Base-by-base conservation (phyloP, 2,797 vertebrate species). In the Tolypeutes matacus region DNA sequence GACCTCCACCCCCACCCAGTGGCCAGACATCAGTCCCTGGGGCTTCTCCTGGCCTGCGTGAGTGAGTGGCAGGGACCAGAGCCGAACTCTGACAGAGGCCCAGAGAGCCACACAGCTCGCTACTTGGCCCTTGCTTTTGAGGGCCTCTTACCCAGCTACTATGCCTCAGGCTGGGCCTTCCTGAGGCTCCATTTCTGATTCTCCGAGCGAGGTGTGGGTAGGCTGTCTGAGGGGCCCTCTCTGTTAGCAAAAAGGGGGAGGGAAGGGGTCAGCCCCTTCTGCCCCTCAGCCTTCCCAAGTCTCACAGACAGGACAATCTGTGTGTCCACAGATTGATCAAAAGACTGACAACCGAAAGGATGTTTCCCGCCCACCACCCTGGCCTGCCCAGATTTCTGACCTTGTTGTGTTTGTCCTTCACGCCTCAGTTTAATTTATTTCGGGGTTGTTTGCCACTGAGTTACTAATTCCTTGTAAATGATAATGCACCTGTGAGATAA, bases 401-500 rank as follows among this genome's bases (percentile, higher is more conserved):
- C 23, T 36, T 7, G 0, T 39, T 69, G n/a, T 75, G 91, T 70
- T 72, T 91, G 36, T 84, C 56, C 62, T 94, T 62, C 3, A 11
- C 11, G 3, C 21, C 42, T 92, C 29, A 3, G 23, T 92, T 95
- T 70, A 34, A 34, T 80, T 76, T 90, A 49, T 76, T 89, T 86
- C 12, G 53, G 67, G 56, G 31, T 15, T 23, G n/a, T 80, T 96
- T 0, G 1, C 84, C 91, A 73, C 34, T 6, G 34, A 89, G 70
- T 93, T 83, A 70, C 81, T 76, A 39, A 83, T 89, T 91, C 46
- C 21, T 75, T 86, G 85, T 87, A 86, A 95, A 96, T 86, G 77
- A 70, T 86, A 78, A 91, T 82, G 56, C 69, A 86, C 72, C 91
- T n/a, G 18, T 73, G 87, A 96, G 85, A 83, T 91, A 95, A 96